Evolutionary conservation across 2,888 invertebrate species (phyloP), one percentile per base, ranked within the genome.

Genomic region (Calameuta idolon): DNA sequence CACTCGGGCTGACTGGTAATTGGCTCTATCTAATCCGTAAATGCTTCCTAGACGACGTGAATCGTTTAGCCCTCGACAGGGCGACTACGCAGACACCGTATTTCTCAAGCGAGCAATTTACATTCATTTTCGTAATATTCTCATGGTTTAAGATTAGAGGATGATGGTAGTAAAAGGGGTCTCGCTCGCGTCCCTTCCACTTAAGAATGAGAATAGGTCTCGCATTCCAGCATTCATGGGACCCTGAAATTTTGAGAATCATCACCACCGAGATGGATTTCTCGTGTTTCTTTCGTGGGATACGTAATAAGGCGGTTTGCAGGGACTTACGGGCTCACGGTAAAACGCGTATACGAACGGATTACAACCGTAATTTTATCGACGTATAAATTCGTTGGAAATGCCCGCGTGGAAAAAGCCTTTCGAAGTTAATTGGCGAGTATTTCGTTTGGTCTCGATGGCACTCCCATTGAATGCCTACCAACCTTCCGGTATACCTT

Each of bases 101-200:
- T 55, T 77, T 77, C 69, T n/a, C 69, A 34, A 11, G n/a, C 12
- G 35, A 69, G 40, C 77, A 77, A 77, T 77, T 77, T 77, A 75
- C 77, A 75, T 77, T 75, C 69, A 30, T 77, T 75, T 75, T 69
- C 55, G 55, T 55, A 55, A 55, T 55, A 55, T 55, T 55, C 55
- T 23, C 55, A 23, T 55, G 55, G 55, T 55, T 23, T 23, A 23
- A 9, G 55, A 55, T 55, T 55, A 55, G 55, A 55, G 55, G 55
- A 55, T 5, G 55, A 55, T 55, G 55, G 5, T 23, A 9, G 23
- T 55, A 5, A 55, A 5, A 55, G 23, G 23, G 40, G 5, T 35
- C 35, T 37, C 34, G 12, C 12, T 37, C 55, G 23, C 55, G 55
- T 15, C 55, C 23, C 55, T 55, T 23, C 55, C 55, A 55, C 23